Evolutionary conservation across 2,888 invertebrate genomes (phyloP), one percentile per base, ranked within the genome.

Genomic region (Seira musarum): DNA sequence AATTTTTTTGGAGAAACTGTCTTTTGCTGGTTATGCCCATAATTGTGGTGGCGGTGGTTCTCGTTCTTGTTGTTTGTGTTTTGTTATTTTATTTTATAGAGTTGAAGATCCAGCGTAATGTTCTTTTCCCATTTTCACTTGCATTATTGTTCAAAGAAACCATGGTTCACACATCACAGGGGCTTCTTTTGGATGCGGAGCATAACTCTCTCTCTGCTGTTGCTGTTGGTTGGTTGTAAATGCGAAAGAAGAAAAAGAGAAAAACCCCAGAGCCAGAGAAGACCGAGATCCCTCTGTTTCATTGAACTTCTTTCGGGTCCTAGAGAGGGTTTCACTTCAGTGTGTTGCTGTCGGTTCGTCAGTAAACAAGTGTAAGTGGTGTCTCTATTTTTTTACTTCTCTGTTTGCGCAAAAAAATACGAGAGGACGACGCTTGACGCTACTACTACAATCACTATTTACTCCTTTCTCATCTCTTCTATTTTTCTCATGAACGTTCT

Each of bases 331-430:
- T 76, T 73, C 53, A 57, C 63, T 35, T 82, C 75, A 82, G 82
- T 82, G 78, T 82, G 82, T 75, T 74, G 75, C 78, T 82, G 82
- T 82, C 82, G 74, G 82, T 82, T 61, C 82, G 82, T 82, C 82
- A 79, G 82, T 79, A 78, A 82, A 70, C 82, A 79, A 74, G 78
- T 67, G 71, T 63, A 49, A 53, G 76, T 74, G 64, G 72, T 35
- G 73, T 53, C 61, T 35, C 15, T 68, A 57, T 22, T 69, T 46
- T n/a, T 53, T 53, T 53, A 53, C 53, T 53, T 53, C 53, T 53
- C 53, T 53, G 53, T 53, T 53, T 53, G 53, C 53, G 53, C 53
- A 53, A 53, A 3, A 53, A 13, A 71, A 35, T 22, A 63, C 40
- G 2, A 67, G 77, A 77, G 64, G 78, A 76, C 74, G 40, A 79